phyloP scores from a whole-genome alignment of 2,797 vertebrate species.

The Morelia viridis region DNA sequence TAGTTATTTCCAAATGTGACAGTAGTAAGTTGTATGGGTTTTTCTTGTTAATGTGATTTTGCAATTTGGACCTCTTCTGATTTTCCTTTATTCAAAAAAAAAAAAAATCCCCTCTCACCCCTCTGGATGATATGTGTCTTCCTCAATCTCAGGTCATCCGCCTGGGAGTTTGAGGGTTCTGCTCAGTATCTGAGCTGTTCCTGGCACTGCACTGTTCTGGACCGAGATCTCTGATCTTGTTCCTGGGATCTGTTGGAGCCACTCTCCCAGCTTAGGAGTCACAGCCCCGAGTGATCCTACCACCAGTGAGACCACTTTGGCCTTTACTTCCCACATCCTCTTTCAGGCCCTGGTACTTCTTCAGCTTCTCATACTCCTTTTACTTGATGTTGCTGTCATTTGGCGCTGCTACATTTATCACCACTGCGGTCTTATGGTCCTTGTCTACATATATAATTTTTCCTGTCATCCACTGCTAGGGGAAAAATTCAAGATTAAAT shows the following conservation, averaged over 20 bases:
- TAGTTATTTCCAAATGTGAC: background rate
- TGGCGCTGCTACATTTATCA: background rate
- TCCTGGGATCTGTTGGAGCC: background rate
- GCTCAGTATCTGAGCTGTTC: too few species aligned
- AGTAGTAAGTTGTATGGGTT: background rate
- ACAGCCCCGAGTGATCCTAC: background rate
- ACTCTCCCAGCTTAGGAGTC: background rate
- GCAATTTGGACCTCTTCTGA: background rate
- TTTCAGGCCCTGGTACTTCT: background rate
- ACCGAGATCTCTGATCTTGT: too few species aligned
- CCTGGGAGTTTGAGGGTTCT: too few species aligned
- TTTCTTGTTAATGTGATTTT: background rate
- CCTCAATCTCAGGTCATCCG: too few species aligned
- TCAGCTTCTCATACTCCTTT: background rate
- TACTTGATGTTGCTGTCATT: background rate
- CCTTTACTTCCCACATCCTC: background rate
- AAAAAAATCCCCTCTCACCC: too few species aligned
- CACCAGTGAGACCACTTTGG: background rate
- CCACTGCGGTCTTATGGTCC: background rate
- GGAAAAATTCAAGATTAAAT: background rate
- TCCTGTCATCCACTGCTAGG: background rate
- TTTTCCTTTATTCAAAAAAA: too few species aligned
- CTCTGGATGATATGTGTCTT: too few species aligned
- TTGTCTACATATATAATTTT: background rate
- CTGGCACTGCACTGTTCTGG: too few species aligned